A percentile compares a stretch with the other conserved stretches of the same genome.
Conservation (phyloP, 1,140 invertebrate species). For the Caenorhabditis remanei region DNA sequence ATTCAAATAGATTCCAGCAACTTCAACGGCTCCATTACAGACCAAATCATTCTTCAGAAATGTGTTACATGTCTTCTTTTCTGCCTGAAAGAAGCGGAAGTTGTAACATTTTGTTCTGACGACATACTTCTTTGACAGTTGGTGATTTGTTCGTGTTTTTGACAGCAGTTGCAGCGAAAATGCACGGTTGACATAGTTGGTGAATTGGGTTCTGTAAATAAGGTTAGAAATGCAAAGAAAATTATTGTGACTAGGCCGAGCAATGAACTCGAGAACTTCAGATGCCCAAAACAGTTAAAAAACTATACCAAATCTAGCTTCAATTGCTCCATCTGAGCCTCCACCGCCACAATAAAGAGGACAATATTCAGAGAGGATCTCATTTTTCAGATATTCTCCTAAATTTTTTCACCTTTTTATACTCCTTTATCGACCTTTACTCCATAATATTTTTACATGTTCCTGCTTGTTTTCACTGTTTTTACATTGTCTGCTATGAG, state of each 20-base stretch:
- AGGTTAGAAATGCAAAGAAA: neutral
- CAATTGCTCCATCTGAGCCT: too few species aligned
- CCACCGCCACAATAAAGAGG: too few species aligned
- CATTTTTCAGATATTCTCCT: too few species aligned
- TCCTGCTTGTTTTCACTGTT: neutral
- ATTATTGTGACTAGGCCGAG: too few species aligned
- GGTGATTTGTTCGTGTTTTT: slow-evolving; percentile 26
- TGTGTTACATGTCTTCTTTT: slow-evolving; percentile 23
- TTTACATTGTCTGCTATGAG: neutral
- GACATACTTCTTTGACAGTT: slow-evolving; percentile 20
- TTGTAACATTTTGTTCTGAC: neutral
- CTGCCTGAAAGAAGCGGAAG: neutral
- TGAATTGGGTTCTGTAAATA: slow-evolving; percentile 21
- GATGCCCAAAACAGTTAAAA: too few species aligned
- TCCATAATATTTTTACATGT: slow-evolving; percentile 6
- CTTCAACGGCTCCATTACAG: neutral
- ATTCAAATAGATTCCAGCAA: slow-evolving; percentile 28
- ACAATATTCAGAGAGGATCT: too few species aligned
- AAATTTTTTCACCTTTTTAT: too few species aligned
- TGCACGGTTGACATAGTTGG: slow-evolving; percentile 12
- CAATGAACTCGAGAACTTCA: too few species aligned
- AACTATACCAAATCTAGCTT: too few species aligned
- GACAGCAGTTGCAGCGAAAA: neutral
- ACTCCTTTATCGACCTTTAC: neutral
- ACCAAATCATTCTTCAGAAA: slow-evolving; percentile 22